Evolutionary conservation across 2,888 invertebrate species (phyloP).

Genomic region (Conomelus anceps): DNA sequence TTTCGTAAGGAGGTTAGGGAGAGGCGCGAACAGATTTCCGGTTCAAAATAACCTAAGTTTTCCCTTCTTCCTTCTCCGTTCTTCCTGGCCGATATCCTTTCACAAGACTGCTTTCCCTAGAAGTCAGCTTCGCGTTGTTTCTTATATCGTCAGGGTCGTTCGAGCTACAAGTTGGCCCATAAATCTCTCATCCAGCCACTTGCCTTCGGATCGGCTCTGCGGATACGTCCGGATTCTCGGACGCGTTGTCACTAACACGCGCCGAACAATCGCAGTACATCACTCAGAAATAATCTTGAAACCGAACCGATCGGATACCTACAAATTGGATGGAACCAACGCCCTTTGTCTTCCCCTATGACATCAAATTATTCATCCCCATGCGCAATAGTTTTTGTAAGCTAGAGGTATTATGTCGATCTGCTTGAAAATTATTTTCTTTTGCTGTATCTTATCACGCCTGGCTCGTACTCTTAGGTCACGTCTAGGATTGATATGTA

Average conservation of each 20-base stretch:
- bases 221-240: neutral
- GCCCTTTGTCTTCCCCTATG: neutral
- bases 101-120: neutral
- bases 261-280: neutral
- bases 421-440: neutral
- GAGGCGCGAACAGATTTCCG: neutral
- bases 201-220: too few species aligned
- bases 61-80: neutral
- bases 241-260: neutral
- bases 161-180: neutral
- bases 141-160: neutral
- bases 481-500: neutral
- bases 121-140: neutral
- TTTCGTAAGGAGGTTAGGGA: neutral
- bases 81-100: neutral
- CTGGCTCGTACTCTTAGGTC: neutral
- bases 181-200: too few species aligned
- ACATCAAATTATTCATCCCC: neutral
- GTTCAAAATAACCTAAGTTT: neutral
- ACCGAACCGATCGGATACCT: neutral
- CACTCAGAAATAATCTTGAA: neutral
- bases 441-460: neutral
- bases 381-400: too few species aligned
- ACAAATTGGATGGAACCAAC: neutral
- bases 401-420: neutral